A percentile compares a stretch with the other conserved stretches of the same genome.
These are phyloP conservation scores for Phyllopteryx taeniolatus DNA, from an alignment of 2,113 vertebrate species.

Conservation along the genomic window DNA sequence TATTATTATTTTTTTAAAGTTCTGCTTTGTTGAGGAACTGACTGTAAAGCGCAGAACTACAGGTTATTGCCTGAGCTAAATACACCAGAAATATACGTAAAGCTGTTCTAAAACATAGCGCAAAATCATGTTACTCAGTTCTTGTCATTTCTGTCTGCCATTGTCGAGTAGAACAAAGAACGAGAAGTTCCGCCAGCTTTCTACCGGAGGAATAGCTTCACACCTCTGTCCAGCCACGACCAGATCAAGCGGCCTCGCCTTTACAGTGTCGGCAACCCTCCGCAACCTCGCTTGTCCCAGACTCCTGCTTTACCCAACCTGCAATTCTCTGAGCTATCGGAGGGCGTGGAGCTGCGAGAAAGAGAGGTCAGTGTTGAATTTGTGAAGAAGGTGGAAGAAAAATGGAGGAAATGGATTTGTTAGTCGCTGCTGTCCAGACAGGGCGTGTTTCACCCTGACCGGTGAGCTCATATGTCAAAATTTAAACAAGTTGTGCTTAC, in stretches of 20 bases:
- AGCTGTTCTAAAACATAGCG: not conserved
- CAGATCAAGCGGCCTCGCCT: constrained; percentile 81
- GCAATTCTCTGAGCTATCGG: constrained; percentile 69
- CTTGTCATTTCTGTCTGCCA: constrained; percentile 1
- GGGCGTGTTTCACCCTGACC: constrained; percentile 5
- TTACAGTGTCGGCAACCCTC: constrained; percentile 82
- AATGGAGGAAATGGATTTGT: constrained; percentile 3
- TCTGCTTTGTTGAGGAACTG: not conserved
- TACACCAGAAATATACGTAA: not conserved
- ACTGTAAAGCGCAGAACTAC: not conserved
- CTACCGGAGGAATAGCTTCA: constrained; percentile 89
- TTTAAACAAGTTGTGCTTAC: constrained; percentile 32
- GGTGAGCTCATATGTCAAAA: constrained; percentile 33
- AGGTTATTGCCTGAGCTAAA: not conserved
- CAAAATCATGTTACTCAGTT: not conserved
- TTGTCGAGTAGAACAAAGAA: constrained; percentile 70
- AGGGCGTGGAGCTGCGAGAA: constrained; percentile 72
- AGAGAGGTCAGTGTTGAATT: constrained; percentile 69
- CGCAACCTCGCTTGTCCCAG: constrained; percentile 57
- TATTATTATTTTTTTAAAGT: not conserved
- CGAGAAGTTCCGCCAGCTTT: constrained; percentile 66
- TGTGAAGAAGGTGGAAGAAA: not conserved
- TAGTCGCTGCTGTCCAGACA: not conserved
- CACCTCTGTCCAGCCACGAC: constrained; percentile 85
- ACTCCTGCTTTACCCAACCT: constrained; percentile 62